These are phyloP conservation scores for Pterocles orientalis DNA, from an alignment of 2,113 vertebrate species.

Conservation along the genomic window DNA sequence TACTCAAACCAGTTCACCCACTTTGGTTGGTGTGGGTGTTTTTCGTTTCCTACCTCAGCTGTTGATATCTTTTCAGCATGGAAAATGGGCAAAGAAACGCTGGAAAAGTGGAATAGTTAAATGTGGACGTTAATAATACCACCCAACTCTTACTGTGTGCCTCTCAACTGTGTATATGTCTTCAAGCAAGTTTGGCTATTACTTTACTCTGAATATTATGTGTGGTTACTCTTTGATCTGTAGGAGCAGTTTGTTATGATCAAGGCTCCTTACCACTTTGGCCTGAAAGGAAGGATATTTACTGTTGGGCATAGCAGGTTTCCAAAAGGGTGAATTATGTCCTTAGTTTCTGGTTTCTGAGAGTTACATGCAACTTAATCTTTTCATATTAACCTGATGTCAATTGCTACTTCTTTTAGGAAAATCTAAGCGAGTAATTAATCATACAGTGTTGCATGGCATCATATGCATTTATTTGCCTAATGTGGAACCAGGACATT, in stretches of 20 bases:
- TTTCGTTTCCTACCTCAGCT: not conserved
- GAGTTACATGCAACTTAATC: not conserved
- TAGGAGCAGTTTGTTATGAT: not conserved
- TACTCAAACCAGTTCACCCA: not conserved
- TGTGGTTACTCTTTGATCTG: constrained; percentile 12
- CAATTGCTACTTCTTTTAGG: not conserved
- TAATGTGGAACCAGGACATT: not conserved
- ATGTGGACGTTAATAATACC: not conserved
- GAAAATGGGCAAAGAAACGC: not conserved
- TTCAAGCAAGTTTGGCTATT: not conserved
- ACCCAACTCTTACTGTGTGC: not conserved
- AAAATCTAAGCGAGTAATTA: not conserved
- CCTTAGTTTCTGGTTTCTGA: not conserved
- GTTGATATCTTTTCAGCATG: not conserved
- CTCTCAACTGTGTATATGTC: not conserved
- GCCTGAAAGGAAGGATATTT: not conserved
- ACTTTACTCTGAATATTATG: not conserved
- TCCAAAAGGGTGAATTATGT: constrained; percentile 1
- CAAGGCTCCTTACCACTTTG: constrained; percentile 9
- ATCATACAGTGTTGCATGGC: not conserved
- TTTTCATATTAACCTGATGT: not conserved
- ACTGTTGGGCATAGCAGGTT: not conserved
- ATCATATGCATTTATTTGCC: not conserved
- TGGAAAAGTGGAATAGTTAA: not conserved
- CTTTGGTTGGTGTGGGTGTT: not conserved